Base-by-base conservation (phyloP, 2,888 invertebrate genomes). In the Mythimna vitellina region DNA sequence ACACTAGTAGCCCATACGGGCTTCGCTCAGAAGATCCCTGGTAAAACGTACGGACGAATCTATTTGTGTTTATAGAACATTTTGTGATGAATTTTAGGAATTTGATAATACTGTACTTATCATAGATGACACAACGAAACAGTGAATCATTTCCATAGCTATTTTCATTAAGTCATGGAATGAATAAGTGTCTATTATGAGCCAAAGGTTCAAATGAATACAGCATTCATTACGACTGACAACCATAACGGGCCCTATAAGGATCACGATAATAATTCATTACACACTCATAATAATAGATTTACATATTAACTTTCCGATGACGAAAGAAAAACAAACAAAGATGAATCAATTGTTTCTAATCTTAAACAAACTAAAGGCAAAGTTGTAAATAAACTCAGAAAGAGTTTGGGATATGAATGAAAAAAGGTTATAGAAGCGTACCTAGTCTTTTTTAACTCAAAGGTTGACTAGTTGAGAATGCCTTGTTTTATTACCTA, bases 201-300 rank as follows among this genome's bases (percentile, higher is more conserved):
- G 54, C 57, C 67, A 58, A 63, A 38, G 60, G 17, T 12, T 53
- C 29, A 64, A 65, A 61, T 72, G 54, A 60, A 63, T 66, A 57
- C 66, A 65, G 65, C n/a, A 81, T 78, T 65, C 29, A 78, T 70
- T 65, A 70, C 58, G 65, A 56, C 46, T 63, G 62, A 78, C 56
- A 68, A 67, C 63, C 69, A 57, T 29, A 76, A 62, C 65, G 38
- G 25, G 57, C 78, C 61, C 60, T 64, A 54, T 57, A 73, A 54
- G 74, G 73, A 70, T 74, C 29, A 49, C 22, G 61, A 70, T 74
- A 73, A 65, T 51, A 51, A n/a, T 51, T 66, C 62, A 64, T 77
- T 65, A 70, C 61, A 67, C 58, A 81, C 53, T 54, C 17, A 17
- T 65, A 62, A 70, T 70, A 71, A 62, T 66, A 73, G 35, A 77